Conservation (phyloP, 2,113 vertebrate species). For the Taurulus bubalis region DNA sequence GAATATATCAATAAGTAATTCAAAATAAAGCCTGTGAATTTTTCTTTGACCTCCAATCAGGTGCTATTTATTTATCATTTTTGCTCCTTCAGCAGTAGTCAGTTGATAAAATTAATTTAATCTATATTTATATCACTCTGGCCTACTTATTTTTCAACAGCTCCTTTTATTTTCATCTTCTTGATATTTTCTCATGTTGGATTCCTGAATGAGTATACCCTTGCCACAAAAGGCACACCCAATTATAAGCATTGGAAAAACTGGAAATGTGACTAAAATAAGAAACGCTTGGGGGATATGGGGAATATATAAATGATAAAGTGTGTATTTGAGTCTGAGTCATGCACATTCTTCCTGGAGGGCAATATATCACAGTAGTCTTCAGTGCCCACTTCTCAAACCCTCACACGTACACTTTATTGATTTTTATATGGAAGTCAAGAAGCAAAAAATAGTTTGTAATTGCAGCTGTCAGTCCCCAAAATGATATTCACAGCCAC, state of each 20-base stretch:
- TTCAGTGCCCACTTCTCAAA: neutral
- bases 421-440: neutral
- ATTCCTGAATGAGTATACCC: neutral
- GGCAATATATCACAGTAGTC: neutral
- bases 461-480: neutral
- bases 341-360: neutral
- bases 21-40: no score
- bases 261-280: neutral
- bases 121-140: no score
- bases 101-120: no score
- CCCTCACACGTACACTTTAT: neutral
- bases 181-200: no score
- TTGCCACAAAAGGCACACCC: neutral
- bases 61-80: neutral
- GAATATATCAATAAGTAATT: no score
- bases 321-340: neutral
- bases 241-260: neutral
- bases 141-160: no score
- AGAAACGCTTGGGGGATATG: neutral
- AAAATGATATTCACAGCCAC: constrained; percentile 5
- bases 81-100: neutral
- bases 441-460: neutral
- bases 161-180: no score
- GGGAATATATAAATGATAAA: neutral
- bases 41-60: neutral